Evolutionary conservation across 1,140 invertebrate species (phyloP).

Genomic region (Zophobas morio): DNA sequence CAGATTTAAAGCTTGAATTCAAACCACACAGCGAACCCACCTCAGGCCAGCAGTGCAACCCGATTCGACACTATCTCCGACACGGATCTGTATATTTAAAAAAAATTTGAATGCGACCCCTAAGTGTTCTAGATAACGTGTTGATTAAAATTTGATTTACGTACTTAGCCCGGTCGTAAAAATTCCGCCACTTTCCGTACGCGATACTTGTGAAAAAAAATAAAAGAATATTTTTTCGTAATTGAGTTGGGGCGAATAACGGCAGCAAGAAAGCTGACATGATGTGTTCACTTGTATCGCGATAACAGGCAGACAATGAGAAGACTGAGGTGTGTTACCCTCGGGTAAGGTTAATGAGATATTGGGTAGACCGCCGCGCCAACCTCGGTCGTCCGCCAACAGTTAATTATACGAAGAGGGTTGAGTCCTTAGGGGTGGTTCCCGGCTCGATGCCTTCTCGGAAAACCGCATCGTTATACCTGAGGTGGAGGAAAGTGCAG

Average conservation of each 20-base stretch:
- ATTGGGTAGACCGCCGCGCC: constrained; percentile 36
- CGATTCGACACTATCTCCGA: neutral
- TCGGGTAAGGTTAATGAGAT: constrained; percentile 38
- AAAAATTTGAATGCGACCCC: constrained; percentile 34
- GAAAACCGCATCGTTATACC: constrained; percentile 32
- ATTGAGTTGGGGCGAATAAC: constrained; percentile 24
- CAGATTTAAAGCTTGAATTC: too few species aligned
- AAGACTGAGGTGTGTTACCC: constrained; percentile 52
- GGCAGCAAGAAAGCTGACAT: constrained; percentile 33
- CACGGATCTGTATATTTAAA: constrained; percentile 4
- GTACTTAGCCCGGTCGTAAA: constrained; percentile 11
- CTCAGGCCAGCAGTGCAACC: too few species aligned
- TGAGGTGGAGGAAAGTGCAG: neutral
- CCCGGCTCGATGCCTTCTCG: constrained; percentile 12
- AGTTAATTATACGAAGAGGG: constrained; percentile 58
- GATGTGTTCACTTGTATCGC: constrained; percentile 50
- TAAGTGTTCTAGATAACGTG: constrained; percentile 29
- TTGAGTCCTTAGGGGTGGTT: constrained; percentile 50
- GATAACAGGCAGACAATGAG: constrained; percentile 52
- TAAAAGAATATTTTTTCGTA: constrained; percentile 7
- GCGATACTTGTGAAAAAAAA: constrained; percentile 1
- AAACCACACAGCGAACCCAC: too few species aligned
- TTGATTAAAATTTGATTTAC: constrained; percentile 40
- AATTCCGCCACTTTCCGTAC: neutral
- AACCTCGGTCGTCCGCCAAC: constrained; percentile 44